Evolutionary conservation across 2,888 invertebrate species (phyloP), one percentile per base, ranked within the genome.

Genomic region (Nemapogon koenigi): DNA sequence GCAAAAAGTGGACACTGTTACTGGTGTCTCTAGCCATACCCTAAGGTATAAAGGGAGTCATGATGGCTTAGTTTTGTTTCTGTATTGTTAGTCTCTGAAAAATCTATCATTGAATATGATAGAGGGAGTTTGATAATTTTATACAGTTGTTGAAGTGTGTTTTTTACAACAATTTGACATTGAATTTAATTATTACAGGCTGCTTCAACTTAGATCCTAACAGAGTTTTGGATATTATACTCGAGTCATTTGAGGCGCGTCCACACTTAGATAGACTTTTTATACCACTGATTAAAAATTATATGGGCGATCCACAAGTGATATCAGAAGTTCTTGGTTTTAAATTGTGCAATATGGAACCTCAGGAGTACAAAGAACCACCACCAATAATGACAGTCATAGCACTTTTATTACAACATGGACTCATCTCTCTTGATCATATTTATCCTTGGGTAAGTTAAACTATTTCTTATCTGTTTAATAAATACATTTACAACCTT

Each of bases 161-260:
- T n/a, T n/a, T n/a, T n/a, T n/a, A n/a, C n/a, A n/a, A n/a, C n/a
- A n/a, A n/a, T n/a, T n/a, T n/a, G n/a, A n/a, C n/a, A n/a, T n/a
- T n/a, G n/a, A n/a, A n/a, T n/a, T n/a, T n/a, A n/a, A n/a, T n/a
- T n/a, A 39, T 80, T 79, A 31, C 63, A 94, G 97, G 99, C 56
- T 97, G 97, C 67, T 99, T 99, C 65, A 98, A 98, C 78, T 84
- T 99, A 62, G 99, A 99, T 73, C 99, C 99, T 3, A 99, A 99
- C 68, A 83, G 98, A 57, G 97, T 97, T 10, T 76, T 98, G 46
- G 99, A 99, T 62, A 88, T 98, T 44, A 91, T 99, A 49, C 78
- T 99, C 51, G 98, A 99, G 69, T 92, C 94, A 17, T 97, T 99
- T 79, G 98, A 99, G 63, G 88, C 89, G 47, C 85, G 91, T 39